Base-by-base conservation (phyloP, 2,888 invertebrate genomes). In the Tenthredo amoena region DNA sequence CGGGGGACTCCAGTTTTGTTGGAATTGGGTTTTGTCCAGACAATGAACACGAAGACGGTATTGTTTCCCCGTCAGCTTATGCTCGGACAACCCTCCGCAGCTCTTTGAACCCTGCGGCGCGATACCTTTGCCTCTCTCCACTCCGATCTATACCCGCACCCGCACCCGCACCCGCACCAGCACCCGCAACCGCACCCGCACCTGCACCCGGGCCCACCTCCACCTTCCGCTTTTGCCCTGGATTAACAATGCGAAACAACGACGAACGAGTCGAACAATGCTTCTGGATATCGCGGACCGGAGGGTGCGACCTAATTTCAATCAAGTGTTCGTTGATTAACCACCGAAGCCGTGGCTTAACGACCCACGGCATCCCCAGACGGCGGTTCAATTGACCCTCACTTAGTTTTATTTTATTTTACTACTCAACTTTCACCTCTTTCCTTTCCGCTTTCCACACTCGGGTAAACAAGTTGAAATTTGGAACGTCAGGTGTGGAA, bases 261-360 rank as follows among this genome's bases (percentile, higher is more conserved):
- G 81, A 37, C 81, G 40, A 1, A 77, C 77, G 10, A 77, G 77
- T 40, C 40, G 40, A 18, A 81, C 81, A 81, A 81, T 81, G 31
- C 55, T 76, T 18, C 18, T 31, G 26, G 40, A 37, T 18, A 26
- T 37, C 26, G n/a, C 26, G n/a, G 37, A 21, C 6, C 62, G 26
- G 40, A 81, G 58, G 58, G 81, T 81, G 62, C 43, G 83, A 83
- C 83, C 68, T 83, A 34, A 83, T 83, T 83, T 83, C 83, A 83
- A 83, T 83, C 83, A 47, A 68, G 83, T 47, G 18, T 40, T 18
- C 83, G 31, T 68, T 68, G 71, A 83, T 83, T 68, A 83, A 83
- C 68, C 47, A 18, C 68, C 83, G 31, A 83, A 83, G 58, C 76
- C 37, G 34, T 58, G 58, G 79, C 50, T 34, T 79, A 79, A 79